These are phyloP conservation scores for Cossypha heuglini DNA, from an alignment of 2,797 vertebrate species.

Conservation along the genomic window DNA sequence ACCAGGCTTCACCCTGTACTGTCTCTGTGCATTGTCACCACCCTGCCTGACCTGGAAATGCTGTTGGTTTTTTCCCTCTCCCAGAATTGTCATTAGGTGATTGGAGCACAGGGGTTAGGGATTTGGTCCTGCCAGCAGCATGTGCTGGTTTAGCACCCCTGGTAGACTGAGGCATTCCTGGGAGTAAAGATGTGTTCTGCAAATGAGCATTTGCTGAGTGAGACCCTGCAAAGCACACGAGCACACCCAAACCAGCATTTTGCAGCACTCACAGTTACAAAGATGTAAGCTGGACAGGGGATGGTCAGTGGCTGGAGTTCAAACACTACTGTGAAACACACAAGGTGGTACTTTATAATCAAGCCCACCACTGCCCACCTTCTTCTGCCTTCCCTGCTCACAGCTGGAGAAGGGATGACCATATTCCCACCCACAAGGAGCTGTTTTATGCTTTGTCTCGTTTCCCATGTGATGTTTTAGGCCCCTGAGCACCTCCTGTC, in stretches of 20 bases:
- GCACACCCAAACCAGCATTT: neutral
- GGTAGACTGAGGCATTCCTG: neutral
- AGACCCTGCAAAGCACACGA: fast-evolving
- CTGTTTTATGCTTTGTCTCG: neutral
- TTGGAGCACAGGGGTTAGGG: neutral
- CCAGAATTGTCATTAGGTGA: neutral
- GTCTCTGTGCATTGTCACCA: neutral
- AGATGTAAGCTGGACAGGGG: neutral
- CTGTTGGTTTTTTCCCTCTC: fast-evolving
- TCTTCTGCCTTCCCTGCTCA: neutral
- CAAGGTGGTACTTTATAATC: neutral
- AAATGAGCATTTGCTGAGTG: neutral
- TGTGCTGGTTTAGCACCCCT: neutral
- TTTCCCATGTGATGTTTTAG: neutral
- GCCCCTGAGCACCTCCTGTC: neutral
- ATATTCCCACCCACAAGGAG: neutral
- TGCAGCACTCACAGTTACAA: neutral
- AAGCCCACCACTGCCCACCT: neutral
- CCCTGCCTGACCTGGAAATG: neutral
- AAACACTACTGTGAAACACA: neutral
- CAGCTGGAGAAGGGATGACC: neutral
- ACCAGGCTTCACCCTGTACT: neutral
- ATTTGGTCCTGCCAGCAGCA: neutral
- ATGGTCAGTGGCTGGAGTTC: neutral
- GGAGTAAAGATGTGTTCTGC: neutral